These are phyloP conservation scores for Setophaga petechia DNA, from an alignment of 2,113 vertebrate species.

Conservation along the genomic window DNA sequence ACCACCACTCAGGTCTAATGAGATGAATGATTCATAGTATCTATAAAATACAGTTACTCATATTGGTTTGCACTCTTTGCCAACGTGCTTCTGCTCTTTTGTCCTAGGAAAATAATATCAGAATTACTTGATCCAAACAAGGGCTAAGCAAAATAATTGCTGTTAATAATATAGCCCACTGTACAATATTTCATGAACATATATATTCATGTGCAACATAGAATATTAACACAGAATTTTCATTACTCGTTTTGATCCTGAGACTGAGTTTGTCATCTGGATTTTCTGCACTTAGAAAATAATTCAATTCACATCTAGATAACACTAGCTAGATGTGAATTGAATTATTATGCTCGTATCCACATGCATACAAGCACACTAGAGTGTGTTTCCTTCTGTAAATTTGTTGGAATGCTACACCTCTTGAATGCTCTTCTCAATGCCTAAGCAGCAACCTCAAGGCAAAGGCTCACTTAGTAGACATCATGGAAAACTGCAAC, in stretches of 20 bases:
- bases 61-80: background rate
- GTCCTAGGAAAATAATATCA: background rate
- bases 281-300: background rate
- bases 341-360: too few species aligned
- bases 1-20: conserved; percentile 7
- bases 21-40: conserved; percentile 65
- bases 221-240: background rate
- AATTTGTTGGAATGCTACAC: background rate
- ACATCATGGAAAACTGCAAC: background rate
- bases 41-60: conserved; percentile 14
- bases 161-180: background rate
- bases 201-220: background rate
- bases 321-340: background rate
- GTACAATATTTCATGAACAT: background rate
- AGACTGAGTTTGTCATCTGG: background rate
- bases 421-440: background rate
- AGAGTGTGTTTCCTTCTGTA: background rate
- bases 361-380: background rate
- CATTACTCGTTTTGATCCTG: fast-evolving
- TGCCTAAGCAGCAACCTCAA: background rate
- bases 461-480: background rate
- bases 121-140: background rate
- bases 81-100: background rate
- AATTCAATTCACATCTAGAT: background rate
- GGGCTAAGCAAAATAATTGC: background rate